These are phyloP conservation scores for Eristalinus sepulchralis DNA, from an alignment of 2,888 invertebrate species.

Conservation along the genomic window DNA sequence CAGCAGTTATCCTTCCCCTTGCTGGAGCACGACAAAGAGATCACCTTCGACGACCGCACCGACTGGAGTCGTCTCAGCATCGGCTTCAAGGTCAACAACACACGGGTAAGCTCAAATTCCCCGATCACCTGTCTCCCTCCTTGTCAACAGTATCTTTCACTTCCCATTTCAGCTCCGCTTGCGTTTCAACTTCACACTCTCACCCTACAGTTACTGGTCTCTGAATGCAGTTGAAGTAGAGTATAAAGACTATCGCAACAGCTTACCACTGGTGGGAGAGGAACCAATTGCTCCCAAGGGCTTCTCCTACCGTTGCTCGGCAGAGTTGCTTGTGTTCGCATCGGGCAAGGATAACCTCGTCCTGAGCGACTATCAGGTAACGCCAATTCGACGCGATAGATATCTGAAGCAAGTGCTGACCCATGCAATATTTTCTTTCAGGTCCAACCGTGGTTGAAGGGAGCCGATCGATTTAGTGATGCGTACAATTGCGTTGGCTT, in stretches of 20 bases:
- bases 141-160: neutral
- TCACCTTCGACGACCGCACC: conserved; percentile 78
- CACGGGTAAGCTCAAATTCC: conserved; percentile 25
- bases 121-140: neutral
- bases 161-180: conserved; percentile 81
- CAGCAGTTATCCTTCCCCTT: conserved; percentile 29
- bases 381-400: neutral
- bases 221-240: conserved; percentile 83
- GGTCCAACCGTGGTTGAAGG: conserved; percentile 83
- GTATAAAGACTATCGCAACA: conserved; percentile 77
- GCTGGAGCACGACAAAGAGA: conserved; percentile 68
- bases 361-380: conserved; percentile 83
- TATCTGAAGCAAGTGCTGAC: no score
- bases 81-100: conserved; percentile 74
- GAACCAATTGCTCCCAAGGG: conserved; percentile 82
- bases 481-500: conserved; percentile 95
- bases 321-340: conserved; percentile 81
- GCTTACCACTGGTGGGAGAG: conserved; percentile 75
- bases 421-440: conserved; percentile 73
- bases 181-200: conserved; percentile 83
- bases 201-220: conserved; percentile 82
- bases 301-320: conserved; percentile 83
- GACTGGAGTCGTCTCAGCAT: conserved; percentile 77
- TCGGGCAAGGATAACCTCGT: conserved; percentile 82
- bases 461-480: conserved; percentile 84